Base-by-base conservation (phyloP, 2,113 vertebrate genomes). In the Sterrhoptilus dennistouni region DNA sequence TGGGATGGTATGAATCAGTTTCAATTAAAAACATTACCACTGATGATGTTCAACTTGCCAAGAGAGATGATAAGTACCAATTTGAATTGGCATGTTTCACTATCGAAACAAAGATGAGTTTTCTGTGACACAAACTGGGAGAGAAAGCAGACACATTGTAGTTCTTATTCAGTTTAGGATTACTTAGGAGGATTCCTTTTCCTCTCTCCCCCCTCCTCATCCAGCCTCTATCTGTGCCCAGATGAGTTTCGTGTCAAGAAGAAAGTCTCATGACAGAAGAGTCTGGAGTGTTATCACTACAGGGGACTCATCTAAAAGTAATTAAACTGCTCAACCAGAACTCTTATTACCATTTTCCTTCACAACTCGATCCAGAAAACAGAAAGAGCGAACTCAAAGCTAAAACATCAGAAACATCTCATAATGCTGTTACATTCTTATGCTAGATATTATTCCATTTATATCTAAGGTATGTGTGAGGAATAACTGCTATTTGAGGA, bases 271-370 rank as follows among this genome's bases (percentile, higher is more conserved):
- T 17, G 68, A 70, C 68, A 92, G 89, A 83, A 83, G 83, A 81
- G 95, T 87, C 71, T 18, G 27, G 72, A 84, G n/a, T 60, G 80
- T 89, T 90, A 71, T 92, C 89, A 89, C 93, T 95, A 75, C 86
- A 60, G 91, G 68, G 56, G 72, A 90, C 56, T 66, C 3, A 0
- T 70, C 83, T 93, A 86, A 83, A 97, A 78, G 89, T 93, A 96
- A 96, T 96, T 96, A 95, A 95, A 92, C 42, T 9, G 16, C 69
- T 96, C 91, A 95, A n/a, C 72, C 80, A 95, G 93, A 97, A 89
- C 80, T 64, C 76, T 81, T 95, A 95, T 89, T 92, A 95, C 33
- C 47, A 81, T 95, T 93, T 96, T 47, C 44, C 38, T 92, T 95
- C 89, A 83, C 83, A 86, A 59, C 52, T 89, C 83, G 83, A 93